Percentiles rank a stretch among this genome's conserved stretches.
These are phyloP conservation scores for Megalurothrips usitatus DNA, from an alignment of 2,888 invertebrate species.

Conservation along the genomic window DNA sequence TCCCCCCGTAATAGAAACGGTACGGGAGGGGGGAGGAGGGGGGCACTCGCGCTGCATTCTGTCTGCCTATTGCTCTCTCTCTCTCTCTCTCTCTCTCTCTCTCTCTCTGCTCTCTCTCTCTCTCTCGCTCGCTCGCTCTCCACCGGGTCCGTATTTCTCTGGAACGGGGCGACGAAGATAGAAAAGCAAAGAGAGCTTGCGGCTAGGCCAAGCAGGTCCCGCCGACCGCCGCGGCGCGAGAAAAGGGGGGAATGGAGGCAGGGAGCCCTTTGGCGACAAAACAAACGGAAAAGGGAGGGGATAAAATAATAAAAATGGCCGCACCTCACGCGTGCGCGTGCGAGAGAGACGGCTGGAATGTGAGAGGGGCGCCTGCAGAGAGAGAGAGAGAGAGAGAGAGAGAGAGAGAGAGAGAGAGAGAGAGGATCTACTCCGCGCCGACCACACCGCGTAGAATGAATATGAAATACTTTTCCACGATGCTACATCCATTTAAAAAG, in stretches of 20 bases:
- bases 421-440: background rate
- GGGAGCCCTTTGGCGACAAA: background rate
- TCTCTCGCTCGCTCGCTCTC: background rate
- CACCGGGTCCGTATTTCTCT: background rate
- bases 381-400: no score
- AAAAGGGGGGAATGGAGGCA: no score
- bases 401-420: no score
- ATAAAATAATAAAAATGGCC: background rate
- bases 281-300: background rate
- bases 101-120: background rate
- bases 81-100: background rate
- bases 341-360: background rate
- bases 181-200: background rate
- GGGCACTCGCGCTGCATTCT: background rate
- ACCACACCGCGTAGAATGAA: background rate
- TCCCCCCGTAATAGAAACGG: slow-evolving; percentile 1
- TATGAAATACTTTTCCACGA: slow-evolving; percentile 14
- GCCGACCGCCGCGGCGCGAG: no score
- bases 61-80: background rate
- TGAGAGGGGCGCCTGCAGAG: background rate
- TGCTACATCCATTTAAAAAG: slow-evolving; percentile 21
- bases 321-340: background rate
- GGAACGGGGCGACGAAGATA: background rate
- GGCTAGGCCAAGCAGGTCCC: no score
- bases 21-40: background rate